Evolutionary conservation across 1,140 invertebrate species (phyloP).

Genomic region (Brachionus manjavacas): DNA sequence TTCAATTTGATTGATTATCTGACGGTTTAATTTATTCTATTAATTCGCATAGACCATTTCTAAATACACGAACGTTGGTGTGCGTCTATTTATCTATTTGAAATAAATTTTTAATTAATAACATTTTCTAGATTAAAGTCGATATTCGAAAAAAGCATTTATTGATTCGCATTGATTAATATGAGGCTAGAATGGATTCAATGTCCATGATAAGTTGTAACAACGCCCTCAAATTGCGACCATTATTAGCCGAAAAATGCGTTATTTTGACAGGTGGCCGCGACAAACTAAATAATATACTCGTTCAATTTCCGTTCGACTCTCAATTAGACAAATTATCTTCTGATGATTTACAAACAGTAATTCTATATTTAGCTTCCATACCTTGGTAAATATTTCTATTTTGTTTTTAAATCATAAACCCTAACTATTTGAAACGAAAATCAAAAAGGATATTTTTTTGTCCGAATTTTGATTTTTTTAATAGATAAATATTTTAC

Average conservation of each 20-base stretch:
- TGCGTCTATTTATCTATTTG: neutral
- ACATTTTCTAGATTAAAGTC: neutral
- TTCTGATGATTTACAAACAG: constrained; percentile 13
- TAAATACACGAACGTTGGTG: neutral
- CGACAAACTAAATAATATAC: constrained; percentile 17
- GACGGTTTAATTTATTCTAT: constrained; percentile 26
- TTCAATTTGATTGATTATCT: constrained; percentile 26
- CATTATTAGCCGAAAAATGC: constrained; percentile 25
- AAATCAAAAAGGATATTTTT: neutral
- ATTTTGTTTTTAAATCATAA: neutral
- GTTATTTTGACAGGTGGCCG: constrained; percentile 29
- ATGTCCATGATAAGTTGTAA: constrained; percentile 6
- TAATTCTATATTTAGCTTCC: constrained; percentile 34
- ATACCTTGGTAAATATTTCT: constrained; percentile 22
- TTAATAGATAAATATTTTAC: too few relatives aligned
- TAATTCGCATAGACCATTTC: neutral
- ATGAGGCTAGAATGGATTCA: neutral
- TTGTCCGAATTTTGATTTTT: too few relatives aligned
- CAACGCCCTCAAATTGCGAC: neutral
- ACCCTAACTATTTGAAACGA: neutral
- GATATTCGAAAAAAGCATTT: neutral
- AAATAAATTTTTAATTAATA: neutral
- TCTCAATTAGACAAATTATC: neutral
- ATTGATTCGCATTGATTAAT: neutral
- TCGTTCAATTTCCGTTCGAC: constrained; percentile 39